Conservation (phyloP, 1,140 invertebrate genomes). For the Calephelis virginiensis region DNA sequence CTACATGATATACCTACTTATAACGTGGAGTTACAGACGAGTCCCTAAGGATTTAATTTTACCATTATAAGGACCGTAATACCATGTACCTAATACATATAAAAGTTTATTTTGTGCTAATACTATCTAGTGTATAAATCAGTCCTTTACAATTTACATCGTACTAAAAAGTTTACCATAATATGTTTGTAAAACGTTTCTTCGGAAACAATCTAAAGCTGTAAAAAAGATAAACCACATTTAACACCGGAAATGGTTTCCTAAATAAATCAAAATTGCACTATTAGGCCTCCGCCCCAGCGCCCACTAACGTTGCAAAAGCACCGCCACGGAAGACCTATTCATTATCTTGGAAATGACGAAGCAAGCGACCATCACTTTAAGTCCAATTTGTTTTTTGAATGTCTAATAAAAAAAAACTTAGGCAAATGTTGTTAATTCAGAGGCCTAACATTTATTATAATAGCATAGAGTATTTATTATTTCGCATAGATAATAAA, state of each 20-base stretch:
- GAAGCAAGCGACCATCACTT: constrained; percentile 17
- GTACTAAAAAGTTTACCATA: constrained; percentile 2
- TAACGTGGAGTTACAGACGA: background rate
- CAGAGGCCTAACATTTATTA: too few species aligned
- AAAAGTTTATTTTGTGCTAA: too few species aligned
- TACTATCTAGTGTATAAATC: background rate
- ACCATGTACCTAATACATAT: too few species aligned
- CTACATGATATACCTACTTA: background rate
- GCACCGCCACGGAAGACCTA: constrained; percentile 38
- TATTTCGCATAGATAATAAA: too few species aligned
- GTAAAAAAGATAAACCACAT: constrained; percentile 30
- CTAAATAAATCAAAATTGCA: constrained; percentile 74
- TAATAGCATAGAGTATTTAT: too few species aligned
- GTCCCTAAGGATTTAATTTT: too few species aligned
- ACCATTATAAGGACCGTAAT: too few species aligned
- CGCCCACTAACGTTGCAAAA: constrained; percentile 34
- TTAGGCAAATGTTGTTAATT: background rate
- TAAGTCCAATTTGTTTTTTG: background rate
- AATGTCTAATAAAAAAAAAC: background rate
- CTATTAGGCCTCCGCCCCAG: constrained; percentile 42
- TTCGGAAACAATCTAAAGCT: constrained; percentile 2
- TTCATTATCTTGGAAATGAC: constrained; percentile 37
- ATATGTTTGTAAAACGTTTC: constrained; percentile 16
- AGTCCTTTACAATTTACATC: background rate
- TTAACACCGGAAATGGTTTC: constrained; percentile 66